A percentile compares a stretch with the other conserved stretches of the same genome.
Evolutionary conservation across 2,888 invertebrate species (phyloP).

Genomic region (Elmis aenea): DNA sequence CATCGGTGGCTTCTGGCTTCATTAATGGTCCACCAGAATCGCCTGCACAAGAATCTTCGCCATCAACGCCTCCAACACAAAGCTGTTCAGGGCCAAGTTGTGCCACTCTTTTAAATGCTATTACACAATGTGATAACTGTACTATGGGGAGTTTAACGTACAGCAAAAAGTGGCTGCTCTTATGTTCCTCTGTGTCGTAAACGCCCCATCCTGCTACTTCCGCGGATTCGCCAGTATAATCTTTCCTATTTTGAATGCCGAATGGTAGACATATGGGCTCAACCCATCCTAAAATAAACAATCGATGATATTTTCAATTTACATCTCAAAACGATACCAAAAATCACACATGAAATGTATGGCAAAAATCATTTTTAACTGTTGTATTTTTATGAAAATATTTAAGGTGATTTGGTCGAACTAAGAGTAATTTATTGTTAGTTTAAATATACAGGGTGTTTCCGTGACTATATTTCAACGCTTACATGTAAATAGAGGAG

Average conservation of each 20-base stretch:
- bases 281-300: constrained; percentile 49
- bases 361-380: too few relatives aligned
- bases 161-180: constrained; percentile 34
- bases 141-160: constrained; percentile 38
- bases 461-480: too few relatives aligned
- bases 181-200: constrained; percentile 24
- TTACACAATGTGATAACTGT: constrained; percentile 25
- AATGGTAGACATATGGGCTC: constrained; percentile 56
- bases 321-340: too few relatives aligned
- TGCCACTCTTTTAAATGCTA: constrained; percentile 5
- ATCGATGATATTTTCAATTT: too few relatives aligned
- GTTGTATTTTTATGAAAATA: too few relatives aligned
- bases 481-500: too few relatives aligned
- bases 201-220: constrained; percentile 54
- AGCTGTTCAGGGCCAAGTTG: constrained; percentile 15
- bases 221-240: constrained; percentile 44
- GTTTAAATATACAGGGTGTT: too few relatives aligned
- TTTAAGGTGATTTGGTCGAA: too few relatives aligned
- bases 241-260: constrained; percentile 39
- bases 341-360: too few relatives aligned
- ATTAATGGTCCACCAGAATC: constrained; percentile 59
- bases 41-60: constrained; percentile 57
- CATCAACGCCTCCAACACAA: constrained; percentile 49
- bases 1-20: constrained; percentile 45
- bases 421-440: too few relatives aligned